These are phyloP conservation scores for Lasioglossum morio DNA, from an alignment of 2,888 invertebrate species.

Conservation along the genomic window DNA sequence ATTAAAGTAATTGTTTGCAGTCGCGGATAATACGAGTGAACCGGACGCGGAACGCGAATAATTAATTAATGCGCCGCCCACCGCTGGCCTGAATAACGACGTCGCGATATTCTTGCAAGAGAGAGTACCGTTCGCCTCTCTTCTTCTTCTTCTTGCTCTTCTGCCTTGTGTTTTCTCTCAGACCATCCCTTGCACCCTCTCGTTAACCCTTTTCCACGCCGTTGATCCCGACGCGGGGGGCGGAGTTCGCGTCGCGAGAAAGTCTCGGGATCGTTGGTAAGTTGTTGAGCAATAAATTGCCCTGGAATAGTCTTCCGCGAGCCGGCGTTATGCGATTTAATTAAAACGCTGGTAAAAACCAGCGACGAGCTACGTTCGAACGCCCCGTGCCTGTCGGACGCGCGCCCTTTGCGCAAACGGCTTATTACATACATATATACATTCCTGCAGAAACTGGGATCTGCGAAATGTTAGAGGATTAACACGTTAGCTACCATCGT, in stretches of 20 bases:
- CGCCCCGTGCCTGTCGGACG: neutral
- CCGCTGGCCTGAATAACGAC: slow-evolving; percentile 26
- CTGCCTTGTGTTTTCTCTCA: neutral
- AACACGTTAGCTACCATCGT: no score
- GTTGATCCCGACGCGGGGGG: slow-evolving; percentile 9
- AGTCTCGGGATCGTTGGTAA: slow-evolving; percentile 10
- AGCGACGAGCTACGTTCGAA: neutral
- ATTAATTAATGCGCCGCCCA: slow-evolving; percentile 54
- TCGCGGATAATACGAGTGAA: slow-evolving; percentile 53
- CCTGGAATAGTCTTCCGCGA: neutral
- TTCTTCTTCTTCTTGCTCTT: neutral
- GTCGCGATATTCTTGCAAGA: slow-evolving; percentile 23
- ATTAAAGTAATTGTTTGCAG: slow-evolving; percentile 68
- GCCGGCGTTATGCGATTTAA: slow-evolving; percentile 23
- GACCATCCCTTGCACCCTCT: neutral
- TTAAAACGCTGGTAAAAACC: slow-evolving; percentile 23
- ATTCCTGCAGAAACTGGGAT: no score
- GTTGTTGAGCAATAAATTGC: slow-evolving; percentile 5
- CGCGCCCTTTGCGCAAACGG: neutral
- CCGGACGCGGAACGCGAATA: slow-evolving; percentile 47
- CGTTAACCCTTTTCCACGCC: slow-evolving; percentile 48
- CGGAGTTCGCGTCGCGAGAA: neutral
- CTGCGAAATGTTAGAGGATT: no score
- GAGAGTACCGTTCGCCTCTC: neutral
- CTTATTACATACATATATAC: neutral